These are phyloP conservation scores for Gasterosteus nipponicus DNA, from an alignment of 2,113 vertebrate genomes.

Conservation along the genomic window DNA sequence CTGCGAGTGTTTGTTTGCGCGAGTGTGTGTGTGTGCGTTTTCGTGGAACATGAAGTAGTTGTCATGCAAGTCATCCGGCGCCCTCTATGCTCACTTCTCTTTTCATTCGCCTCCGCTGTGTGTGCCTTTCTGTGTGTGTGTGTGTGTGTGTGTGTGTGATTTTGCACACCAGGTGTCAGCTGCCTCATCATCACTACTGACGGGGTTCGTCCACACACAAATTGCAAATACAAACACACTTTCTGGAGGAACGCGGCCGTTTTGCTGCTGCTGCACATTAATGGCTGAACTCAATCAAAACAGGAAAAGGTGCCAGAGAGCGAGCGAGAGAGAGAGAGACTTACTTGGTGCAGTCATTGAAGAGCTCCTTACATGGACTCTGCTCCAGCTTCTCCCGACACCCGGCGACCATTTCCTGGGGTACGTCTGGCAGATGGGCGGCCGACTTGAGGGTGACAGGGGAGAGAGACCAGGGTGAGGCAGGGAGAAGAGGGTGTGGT, in stretches of 20 bases:
- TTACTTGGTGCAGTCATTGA: conserved; percentile 89
- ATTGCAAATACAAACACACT: conserved; percentile 35
- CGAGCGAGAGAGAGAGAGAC: conserved; percentile 43
- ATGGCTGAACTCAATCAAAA: conserved; percentile 17
- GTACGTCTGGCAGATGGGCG: conserved; percentile 86
- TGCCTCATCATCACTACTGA: conserved; percentile 67
- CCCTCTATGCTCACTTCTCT: conserved; percentile 66
- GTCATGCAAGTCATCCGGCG: conserved; percentile 76
- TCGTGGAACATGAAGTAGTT: conserved; percentile 68
- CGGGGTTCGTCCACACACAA: conserved; percentile 42
- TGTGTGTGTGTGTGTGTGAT: conserved; percentile 28
- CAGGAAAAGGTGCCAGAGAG: neutral
- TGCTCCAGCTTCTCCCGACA: conserved; percentile 86
- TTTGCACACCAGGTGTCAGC: conserved; percentile 65
- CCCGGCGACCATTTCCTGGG: conserved; percentile 79
- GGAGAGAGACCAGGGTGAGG: conserved; percentile 14
- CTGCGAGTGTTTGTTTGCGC: conserved; percentile 67
- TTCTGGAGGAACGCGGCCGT: conserved; percentile 25
- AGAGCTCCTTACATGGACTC: conserved; percentile 87
- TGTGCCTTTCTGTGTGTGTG: conserved; percentile 20
- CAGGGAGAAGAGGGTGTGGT: neutral
- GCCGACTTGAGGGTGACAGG: conserved; percentile 68
- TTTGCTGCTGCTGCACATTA: conserved; percentile 20
- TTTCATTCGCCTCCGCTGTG: conserved; percentile 63
- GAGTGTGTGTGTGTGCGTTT: conserved; percentile 27